phyloP scores from a whole-genome alignment of 2,797 vertebrate genomes.

The Eulemur rubriventer region DNA sequence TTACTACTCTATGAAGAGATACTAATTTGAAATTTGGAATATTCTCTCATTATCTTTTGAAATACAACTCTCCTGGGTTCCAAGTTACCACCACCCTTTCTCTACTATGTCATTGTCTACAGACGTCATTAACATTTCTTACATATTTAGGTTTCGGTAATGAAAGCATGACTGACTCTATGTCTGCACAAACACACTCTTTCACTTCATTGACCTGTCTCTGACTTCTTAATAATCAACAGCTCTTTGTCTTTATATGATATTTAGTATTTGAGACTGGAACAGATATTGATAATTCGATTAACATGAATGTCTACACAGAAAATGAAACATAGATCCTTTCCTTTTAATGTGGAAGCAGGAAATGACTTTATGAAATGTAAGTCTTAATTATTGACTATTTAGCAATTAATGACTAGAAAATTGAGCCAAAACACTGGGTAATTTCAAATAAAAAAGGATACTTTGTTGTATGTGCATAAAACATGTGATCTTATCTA shows the following conservation, averaged over 20 bases:
- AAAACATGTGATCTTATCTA: neutral
- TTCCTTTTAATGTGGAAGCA: constrained; percentile 50
- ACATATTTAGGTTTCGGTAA: constrained; percentile 30
- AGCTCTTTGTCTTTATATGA: constrained; percentile 57
- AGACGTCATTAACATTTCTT: constrained; percentile 42
- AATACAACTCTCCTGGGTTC: neutral
- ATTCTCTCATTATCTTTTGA: constrained; percentile 16
- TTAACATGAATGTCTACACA: constrained; percentile 59
- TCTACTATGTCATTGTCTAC: neutral
- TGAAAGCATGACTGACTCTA: neutral
- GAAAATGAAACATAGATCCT: constrained; percentile 42
- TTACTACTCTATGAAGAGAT: neutral
- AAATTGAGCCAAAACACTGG: neutral
- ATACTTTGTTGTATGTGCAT: neutral
- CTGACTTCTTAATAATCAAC: constrained; percentile 63
- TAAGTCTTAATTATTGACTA: constrained; percentile 23
- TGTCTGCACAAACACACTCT: constrained; percentile 5
- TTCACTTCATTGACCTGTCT: constrained; percentile 66
- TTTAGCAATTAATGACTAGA: constrained; percentile 13
- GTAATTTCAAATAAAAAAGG: constrained; percentile 41
- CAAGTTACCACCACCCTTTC: neutral
- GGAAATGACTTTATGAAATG: constrained; percentile 56
- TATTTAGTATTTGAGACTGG: constrained; percentile 46
- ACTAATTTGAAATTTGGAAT: neutral
- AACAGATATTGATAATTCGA: constrained; percentile 69